phyloP scores from a whole-genome alignment of 2,113 vertebrate species.

The Sander vitreus region DNA sequence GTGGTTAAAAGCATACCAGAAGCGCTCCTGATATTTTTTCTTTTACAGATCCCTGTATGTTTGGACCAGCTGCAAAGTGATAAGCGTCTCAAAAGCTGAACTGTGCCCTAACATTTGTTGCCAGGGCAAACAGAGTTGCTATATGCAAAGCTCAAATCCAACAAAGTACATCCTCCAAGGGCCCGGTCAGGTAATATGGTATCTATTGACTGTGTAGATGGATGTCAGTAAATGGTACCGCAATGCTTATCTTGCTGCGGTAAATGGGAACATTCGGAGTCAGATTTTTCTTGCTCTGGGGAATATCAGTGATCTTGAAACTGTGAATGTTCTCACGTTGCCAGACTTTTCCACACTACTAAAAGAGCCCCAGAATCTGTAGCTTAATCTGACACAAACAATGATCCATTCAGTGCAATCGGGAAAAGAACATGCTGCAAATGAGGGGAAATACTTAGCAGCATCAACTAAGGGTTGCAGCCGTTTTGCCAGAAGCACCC shows the following conservation, averaged over 20 bases:
- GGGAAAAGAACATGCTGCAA: slow-evolving; percentile 13
- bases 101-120: slow-evolving; percentile 51
- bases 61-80: slow-evolving; percentile 21
- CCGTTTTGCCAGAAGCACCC: slow-evolving; percentile 21
- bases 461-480: neutral
- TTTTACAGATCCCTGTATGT: neutral
- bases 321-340: neutral
- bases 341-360: slow-evolving; percentile 2
- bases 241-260: slow-evolving; percentile 28
- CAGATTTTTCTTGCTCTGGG: slow-evolving; percentile 4
- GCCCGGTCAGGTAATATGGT: slow-evolving; percentile 3
- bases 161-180: slow-evolving; percentile 23
- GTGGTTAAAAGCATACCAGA: too few relatives aligned
- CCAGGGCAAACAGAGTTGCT: slow-evolving; percentile 62
- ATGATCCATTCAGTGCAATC: neutral
- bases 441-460: slow-evolving; percentile 8
- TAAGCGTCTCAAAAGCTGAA: slow-evolving; percentile 14
- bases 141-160: slow-evolving; percentile 48
- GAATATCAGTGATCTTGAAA: slow-evolving; percentile 3
- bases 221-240: slow-evolving; percentile 6
- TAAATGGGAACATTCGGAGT: neutral
- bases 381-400: slow-evolving; percentile 19
- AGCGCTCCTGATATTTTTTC: too few relatives aligned
- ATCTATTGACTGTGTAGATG: neutral
- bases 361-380: neutral